Base-by-base conservation (phyloP, 2,888 invertebrate species). In the Mythimna ferrago region DNA sequence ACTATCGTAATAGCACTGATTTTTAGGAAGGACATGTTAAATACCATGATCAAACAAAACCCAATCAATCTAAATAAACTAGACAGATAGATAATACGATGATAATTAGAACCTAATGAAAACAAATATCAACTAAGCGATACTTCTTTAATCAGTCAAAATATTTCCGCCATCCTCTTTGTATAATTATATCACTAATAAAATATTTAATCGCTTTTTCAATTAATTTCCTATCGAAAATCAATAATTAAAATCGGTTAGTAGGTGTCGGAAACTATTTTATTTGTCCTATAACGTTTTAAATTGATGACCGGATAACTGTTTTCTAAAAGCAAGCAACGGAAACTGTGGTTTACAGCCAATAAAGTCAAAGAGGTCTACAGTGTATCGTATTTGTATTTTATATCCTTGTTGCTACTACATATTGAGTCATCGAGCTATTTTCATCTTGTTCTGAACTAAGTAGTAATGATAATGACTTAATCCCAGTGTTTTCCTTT, bases 241-340 rank as follows among this genome's bases (percentile, higher is more conserved):
- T 35, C 32, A 69, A 82, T 78, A 0, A 70, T 64, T 69, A 2
- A 83, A 64, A 53, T 79, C 69, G 83, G 80, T 66, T 61, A 82
- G 61, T 72, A 35, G 68, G 56, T 69, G 53, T 61, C n/a, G 35
- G 65, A 62, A 72, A 72, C 10, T 10, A 21, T 19, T 66, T 58
- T 21, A 16, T 63, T 63, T 48, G 1, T 26, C 26, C 44, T 63
- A 57, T 58, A 65, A 65, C 26, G 6, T 58, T 51, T 11, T 11
- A 69, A 60, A 10, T 57, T 32, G 14, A 4, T 35, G n/a, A 57
- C 38, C 61, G 54, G 54, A 63, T 56, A 53, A 51, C 3, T 66
- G 32, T 58, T 80, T 26, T 11, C 21, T 21, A 53, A 51, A 63
- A 21, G 41, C 64, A 44, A 38, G 56, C n/a, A 54, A 21, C 80